Evolutionary conservation across 2,888 invertebrate species (phyloP), one percentile per base, ranked within the genome.

Genomic region (Tipula helvola): DNA sequence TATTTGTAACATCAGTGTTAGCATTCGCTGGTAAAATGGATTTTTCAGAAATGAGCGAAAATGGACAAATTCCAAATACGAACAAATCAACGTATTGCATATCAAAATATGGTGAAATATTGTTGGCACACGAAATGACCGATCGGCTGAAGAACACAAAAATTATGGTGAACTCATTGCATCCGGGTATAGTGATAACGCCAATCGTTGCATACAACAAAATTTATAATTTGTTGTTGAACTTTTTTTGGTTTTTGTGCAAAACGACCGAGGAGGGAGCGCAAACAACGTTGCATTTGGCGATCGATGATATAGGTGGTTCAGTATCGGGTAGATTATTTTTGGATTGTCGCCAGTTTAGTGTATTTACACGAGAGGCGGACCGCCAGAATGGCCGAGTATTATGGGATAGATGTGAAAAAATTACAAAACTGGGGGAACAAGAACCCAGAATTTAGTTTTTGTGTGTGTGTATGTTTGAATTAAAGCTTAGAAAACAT

Each of bases 341-440:
- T 89, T 92, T 94, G 85, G 96, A 96, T 89, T 96, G 96, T 89
- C 92, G 92, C 89, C 94, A 95, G 89, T 92, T 92, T 86, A 90
- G 91, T 0, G 89, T 96, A 0, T 93, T 93, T 0, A 89, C 90
- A 0, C 92, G 93, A 0, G 94, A 93, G 0, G 92, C 92, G 87
- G 94, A 95, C 89, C 92, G 93, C 90, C 93, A 93, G 0, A 93
- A 93, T 86, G 96, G 95, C 0, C 94, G 94, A 89, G 95, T 95
- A 89, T 91, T 96, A 57, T 97, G 97, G 97, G 95, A 96, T 89
- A 91, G 95, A 16, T 95, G 96, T 41, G 95, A 96, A 89, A 92
- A 93, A 86, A 90, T 96, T 88, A 94, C 94, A 0, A 94, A 95
- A 87, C 91, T 96, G 87, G 93, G 92, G 39, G 84, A 3, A 39